Base-by-base conservation (phyloP, 2,888 invertebrate genomes). In the Sphinx pinastri region DNA sequence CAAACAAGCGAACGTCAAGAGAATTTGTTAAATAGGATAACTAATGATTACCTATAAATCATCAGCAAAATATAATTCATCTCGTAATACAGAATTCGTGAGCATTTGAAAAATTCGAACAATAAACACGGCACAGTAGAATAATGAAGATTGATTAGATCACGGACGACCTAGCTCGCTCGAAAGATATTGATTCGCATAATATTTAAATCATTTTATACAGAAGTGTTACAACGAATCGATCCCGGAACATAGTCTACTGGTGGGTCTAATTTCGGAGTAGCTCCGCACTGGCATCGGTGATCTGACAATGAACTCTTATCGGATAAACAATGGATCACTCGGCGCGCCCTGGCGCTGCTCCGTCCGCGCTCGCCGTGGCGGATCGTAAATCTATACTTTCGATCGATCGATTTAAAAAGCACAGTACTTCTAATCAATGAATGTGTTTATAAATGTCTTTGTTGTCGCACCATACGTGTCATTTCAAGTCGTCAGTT, bases 221-320 rank as follows among this genome's bases (percentile, higher is more conserved):
- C 73, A 71, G 72, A 63, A 69, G 51, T 47, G 52, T 45, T 78
- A 78, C 79, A 74, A 80, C 82, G 83, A 77, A 77, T 78, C 79
- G 79, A 88, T 86, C 87, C 80, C 78, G 79, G 89, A 88, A 87
- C 79, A 79, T 78, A 80, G 82, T 82, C 80, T 84, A 81, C 84
- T 84, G 88, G 88, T 86, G 81, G 74, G 83, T 91, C 89, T 91
- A 91, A 90, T 89, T 91, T 89, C 85, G 81, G 84, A 77, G 82
- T 85, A 86, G 86, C 88, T 89, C 90, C 84, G 89, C 89, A 88
- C 88, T 90, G 49, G 63, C 49, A 63, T 57, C 88, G 84, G 82
- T 84, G 75, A 81, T 88, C 92, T 93, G 93, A 93, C 93, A 92
- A 92, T 93, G 93, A 93, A 93, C 93, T 91, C 90, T 85, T 85